phyloP scores from a whole-genome alignment of 2,113 vertebrate genomes.

The Protomyctophum bolini region DNA sequence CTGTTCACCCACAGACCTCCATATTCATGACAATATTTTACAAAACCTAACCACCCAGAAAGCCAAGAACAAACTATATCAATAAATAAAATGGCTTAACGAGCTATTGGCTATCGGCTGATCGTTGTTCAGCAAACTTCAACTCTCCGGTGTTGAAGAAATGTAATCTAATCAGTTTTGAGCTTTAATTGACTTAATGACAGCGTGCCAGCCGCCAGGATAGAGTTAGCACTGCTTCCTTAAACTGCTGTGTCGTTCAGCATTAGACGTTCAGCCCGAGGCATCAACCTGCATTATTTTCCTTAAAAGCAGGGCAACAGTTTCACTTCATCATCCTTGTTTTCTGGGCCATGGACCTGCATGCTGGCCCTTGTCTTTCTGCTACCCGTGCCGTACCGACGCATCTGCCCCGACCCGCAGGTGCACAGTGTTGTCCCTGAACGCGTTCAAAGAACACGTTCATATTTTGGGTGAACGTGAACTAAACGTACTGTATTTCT shows the following conservation, averaged over 20 bases:
- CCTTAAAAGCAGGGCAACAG: conserved; percentile 13
- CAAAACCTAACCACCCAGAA: conserved; percentile 56
- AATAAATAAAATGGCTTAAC: conserved; percentile 15
- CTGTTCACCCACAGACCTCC: conserved; percentile 41
- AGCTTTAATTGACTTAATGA: too few relatives aligned
- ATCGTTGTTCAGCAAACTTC: conserved; percentile 3
- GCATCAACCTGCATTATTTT: conserved; percentile 11
- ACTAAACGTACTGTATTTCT: too few relatives aligned
- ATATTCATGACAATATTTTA: conserved; percentile 69
- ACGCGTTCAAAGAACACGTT: too few relatives aligned
- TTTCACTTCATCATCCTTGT: conserved; percentile 11
- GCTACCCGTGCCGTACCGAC: conserved; percentile 19
- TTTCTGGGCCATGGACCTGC: conserved; percentile 45
- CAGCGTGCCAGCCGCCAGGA: too few relatives aligned
- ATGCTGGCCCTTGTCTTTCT: conserved; percentile 11
- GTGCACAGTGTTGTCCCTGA: conserved; percentile 10
- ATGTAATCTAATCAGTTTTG: background rate
- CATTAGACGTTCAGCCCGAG: background rate
- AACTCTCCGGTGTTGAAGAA: background rate
- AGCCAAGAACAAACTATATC: conserved; percentile 45
- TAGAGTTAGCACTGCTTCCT: background rate
- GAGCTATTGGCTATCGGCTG: too few relatives aligned
- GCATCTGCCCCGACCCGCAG: conserved; percentile 47
- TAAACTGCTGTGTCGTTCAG: background rate
- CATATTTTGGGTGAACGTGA: too few relatives aligned